phyloP scores from a whole-genome alignment of 2,797 vertebrate genomes.

The Psittacula derbiana region DNA sequence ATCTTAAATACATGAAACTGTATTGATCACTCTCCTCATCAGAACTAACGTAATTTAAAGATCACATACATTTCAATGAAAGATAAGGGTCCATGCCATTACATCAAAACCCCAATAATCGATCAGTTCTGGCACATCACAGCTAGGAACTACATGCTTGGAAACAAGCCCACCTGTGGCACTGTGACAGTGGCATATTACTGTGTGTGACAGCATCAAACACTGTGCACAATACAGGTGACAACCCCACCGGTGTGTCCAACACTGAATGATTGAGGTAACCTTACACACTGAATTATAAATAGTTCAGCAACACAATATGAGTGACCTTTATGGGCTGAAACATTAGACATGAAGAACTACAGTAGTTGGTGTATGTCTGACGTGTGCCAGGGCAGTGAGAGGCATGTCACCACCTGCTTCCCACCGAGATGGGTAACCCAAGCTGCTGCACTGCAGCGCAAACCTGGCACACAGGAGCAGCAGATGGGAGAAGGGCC shows the following conservation, averaged over 20 bases:
- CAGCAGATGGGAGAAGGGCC: background rate
- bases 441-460: background rate
- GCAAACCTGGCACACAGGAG: background rate
- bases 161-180: background rate
- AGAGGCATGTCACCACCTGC: background rate
- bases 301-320: slow-evolving; percentile 39
- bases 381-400: background rate
- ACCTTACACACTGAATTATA: slow-evolving; percentile 29
- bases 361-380: background rate
- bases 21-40: background rate
- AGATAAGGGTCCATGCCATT: too few species aligned
- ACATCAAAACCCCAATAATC: background rate
- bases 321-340: background rate
- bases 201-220: background rate
- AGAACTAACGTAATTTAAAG: background rate
- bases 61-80: background rate
- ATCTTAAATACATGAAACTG: background rate
- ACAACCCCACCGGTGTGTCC: background rate
- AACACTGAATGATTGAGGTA: background rate
- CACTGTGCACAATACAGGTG: background rate
- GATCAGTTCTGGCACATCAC: background rate
- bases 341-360: background rate
- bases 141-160: background rate
- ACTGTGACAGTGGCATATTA: background rate
- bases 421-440: background rate